Evolutionary conservation across 2,888 invertebrate genomes (phyloP).

Genomic region (Cephus pygmeus): DNA sequence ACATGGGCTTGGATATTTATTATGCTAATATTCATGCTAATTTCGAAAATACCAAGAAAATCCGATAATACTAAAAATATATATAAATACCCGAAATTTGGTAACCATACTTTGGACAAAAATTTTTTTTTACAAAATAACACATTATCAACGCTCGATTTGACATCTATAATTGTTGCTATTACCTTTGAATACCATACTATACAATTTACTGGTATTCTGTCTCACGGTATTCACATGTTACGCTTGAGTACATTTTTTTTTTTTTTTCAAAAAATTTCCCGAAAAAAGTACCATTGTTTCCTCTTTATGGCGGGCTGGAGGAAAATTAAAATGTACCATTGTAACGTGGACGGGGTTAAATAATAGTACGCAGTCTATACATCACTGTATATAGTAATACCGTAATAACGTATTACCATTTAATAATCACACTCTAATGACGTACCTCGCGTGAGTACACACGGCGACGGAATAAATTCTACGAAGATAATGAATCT

Average conservation of each 20-base stretch:
- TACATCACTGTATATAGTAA: not conserved
- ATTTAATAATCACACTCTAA: not conserved
- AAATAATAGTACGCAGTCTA: not conserved
- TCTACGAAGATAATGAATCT: not conserved
- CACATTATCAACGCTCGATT: not conserved
- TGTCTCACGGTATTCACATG: not conserved
- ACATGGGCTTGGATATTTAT: not conserved
- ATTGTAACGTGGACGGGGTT: not conserved
- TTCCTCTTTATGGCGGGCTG: not conserved
- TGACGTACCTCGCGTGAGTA: not conserved
- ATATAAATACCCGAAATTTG: not conserved
- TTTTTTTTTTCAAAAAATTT: not conserved
- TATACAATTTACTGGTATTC: not conserved
- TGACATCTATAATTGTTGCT: not conserved
- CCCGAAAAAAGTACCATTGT: not conserved
- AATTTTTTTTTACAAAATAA: not conserved
- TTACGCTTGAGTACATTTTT: not conserved
- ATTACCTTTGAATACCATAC: not conserved
- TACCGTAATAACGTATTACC: not conserved
- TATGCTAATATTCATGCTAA: not conserved
- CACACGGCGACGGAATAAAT: not conserved
- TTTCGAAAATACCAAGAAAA: not conserved
- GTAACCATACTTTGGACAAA: not conserved
- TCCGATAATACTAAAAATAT: not conserved
- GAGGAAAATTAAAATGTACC: not conserved